Conservation (phyloP, 2,113 vertebrate species). For the Cephalophus harveyi region DNA sequence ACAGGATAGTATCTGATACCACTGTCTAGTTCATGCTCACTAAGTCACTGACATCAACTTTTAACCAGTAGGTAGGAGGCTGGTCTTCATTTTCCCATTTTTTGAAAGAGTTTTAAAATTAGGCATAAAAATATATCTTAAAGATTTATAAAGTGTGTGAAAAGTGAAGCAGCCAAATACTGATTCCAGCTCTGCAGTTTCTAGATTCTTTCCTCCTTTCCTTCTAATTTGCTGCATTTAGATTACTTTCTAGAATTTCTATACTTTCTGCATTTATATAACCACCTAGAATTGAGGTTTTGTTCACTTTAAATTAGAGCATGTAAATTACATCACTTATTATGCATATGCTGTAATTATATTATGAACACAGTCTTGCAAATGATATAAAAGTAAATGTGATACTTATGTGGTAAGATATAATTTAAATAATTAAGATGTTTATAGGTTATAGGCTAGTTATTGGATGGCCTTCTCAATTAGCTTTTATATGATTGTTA, state of each 20-base stretch:
- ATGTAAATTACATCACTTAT: background rate
- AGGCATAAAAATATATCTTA: background rate
- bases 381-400: background rate
- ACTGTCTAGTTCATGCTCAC: background rate
- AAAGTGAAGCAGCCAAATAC: background rate
- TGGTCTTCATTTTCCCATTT: background rate
- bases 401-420: background rate
- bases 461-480: background rate
- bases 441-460: background rate
- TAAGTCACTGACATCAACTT: background rate
- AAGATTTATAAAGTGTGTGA: background rate
- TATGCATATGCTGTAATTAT: background rate
- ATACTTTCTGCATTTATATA: background rate
- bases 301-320: background rate
- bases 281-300: background rate
- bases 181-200: background rate
- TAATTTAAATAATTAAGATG: background rate
- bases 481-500: background rate
- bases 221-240: background rate
- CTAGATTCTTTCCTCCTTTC: background rate
- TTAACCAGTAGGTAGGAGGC: background rate
- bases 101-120: background rate
- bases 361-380: background rate
- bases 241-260: background rate
- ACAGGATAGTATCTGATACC: background rate